Evolutionary conservation across 2,113 vertebrate genomes (phyloP).

Genomic region (Rhodinocichla rosea): DNA sequence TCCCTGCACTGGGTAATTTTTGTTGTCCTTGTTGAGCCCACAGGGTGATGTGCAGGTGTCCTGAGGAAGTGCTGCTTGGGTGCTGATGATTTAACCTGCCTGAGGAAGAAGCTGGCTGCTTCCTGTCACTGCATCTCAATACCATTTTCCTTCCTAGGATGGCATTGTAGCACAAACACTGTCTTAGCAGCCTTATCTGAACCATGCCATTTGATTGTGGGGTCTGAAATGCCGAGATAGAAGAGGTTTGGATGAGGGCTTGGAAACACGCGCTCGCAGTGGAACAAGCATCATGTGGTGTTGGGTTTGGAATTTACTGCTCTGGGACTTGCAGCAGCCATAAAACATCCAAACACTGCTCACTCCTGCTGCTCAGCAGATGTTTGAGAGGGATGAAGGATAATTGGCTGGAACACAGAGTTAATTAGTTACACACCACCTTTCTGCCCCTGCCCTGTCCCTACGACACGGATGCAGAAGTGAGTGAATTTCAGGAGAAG

Average conservation of each 20-base stretch:
- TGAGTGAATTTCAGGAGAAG: constrained; percentile 9
- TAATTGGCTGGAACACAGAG: constrained; percentile 52
- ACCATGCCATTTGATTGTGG: not conserved
- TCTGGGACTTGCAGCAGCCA: constrained; percentile 37
- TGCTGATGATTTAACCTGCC: not conserved
- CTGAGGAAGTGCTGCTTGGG: not conserved
- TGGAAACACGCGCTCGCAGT: not conserved
- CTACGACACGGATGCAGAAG: not conserved
- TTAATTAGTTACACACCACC: constrained; percentile 64
- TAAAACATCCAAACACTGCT: constrained; percentile 40
- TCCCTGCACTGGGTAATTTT: not conserved
- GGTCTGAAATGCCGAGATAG: not conserved
- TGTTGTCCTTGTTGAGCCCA: not conserved
- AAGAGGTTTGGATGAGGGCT: not conserved
- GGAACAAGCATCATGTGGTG: not conserved
- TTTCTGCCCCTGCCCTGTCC: constrained; percentile 41
- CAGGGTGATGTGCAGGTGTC: not conserved
- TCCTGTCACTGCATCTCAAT: not conserved
- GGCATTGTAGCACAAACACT: not conserved
- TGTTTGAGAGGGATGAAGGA: constrained; percentile 53
- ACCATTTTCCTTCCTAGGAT: not conserved
- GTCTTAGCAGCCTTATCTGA: not conserved
- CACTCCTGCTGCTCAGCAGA: constrained; percentile 61
- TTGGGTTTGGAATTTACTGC: constrained; percentile 46
- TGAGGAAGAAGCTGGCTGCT: not conserved